phyloP scores from a whole-genome alignment of 2,888 invertebrate genomes.

The Colletes collaris region DNA sequence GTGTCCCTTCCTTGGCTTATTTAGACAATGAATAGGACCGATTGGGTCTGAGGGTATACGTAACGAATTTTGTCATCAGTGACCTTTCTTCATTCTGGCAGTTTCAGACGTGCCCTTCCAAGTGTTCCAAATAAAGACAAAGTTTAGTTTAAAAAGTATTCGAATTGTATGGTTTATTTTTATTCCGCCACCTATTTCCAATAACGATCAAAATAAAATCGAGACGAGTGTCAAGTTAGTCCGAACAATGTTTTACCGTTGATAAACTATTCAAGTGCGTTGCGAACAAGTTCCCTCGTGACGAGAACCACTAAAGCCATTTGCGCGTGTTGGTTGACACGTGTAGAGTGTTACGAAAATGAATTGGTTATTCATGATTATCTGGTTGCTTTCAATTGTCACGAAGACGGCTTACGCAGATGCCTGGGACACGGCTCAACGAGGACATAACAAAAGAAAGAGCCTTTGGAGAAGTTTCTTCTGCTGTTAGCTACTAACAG shows the following conservation, averaged over 20 bases:
- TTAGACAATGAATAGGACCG: too few species aligned
- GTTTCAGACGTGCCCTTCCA: too few species aligned
- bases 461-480: conserved; percentile 2
- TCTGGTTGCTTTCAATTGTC: conserved; percentile 34
- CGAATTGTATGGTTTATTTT: too few species aligned
- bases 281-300: conserved; percentile 14
- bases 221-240: conserved; percentile 1
- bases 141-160: too few species aligned
- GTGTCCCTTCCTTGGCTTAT: too few species aligned
- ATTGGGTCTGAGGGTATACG: too few species aligned
- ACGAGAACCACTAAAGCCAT: conserved; percentile 23
- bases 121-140: too few species aligned
- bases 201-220: background rate
- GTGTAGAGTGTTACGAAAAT: conserved; percentile 22
- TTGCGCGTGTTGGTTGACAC: conserved; percentile 21
- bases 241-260: conserved; percentile 11
- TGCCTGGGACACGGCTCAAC: background rate
- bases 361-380: conserved; percentile 57
- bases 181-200: too few species aligned
- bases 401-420: conserved; percentile 20
- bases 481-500: conserved; percentile 9
- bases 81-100: too few species aligned
- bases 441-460: conserved; percentile 17
- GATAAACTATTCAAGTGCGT: conserved; percentile 39
- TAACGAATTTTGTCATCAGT: too few species aligned